Percentiles rank a stretch among this genome's conserved stretches.
These are phyloP conservation scores for Microtus pennsylvanicus DNA, from an alignment of 2,113 vertebrate species.

Conservation along the genomic window DNA sequence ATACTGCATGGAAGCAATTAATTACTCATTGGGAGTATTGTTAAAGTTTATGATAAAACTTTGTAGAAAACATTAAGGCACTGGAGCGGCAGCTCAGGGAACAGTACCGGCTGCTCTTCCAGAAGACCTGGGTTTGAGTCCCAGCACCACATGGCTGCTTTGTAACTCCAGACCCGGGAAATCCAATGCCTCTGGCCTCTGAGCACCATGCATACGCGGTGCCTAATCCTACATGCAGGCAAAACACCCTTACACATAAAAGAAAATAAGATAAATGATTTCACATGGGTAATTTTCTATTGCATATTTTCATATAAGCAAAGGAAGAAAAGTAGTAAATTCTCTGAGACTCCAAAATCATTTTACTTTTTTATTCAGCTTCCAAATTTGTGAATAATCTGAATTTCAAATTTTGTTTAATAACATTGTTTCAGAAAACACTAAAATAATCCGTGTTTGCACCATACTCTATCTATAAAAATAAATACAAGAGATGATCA, in stretches of 20 bases:
- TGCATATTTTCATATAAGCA: conserved; percentile 46
- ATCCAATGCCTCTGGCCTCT: background rate
- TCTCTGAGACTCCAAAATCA: background rate
- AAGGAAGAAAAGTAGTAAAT: conserved; percentile 59
- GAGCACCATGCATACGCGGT: too few relatives aligned
- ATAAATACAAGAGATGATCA: background rate
- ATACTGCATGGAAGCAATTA: conserved; percentile 22
- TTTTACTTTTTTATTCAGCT: conserved; percentile 54
- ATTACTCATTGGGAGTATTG: background rate
- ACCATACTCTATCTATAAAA: background rate
- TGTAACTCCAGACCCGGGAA: background rate
- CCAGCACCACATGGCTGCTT: background rate
- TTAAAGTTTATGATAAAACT: background rate
- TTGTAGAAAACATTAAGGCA: background rate
- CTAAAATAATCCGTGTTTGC: conserved; percentile 48
- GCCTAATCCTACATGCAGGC: background rate
- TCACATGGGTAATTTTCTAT: conserved; percentile 35
- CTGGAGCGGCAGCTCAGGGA: background rate
- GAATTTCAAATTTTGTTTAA: background rate
- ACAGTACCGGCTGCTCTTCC: background rate
- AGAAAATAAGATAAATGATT: conserved; percentile 21
- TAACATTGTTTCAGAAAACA: conserved; percentile 49
- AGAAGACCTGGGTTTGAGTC: background rate
- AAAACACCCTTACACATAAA: background rate
- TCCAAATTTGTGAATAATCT: conserved; percentile 34